These are phyloP conservation scores for Gonatopus flavifemur DNA, from an alignment of 1,140 invertebrate species.

Conservation along the genomic window DNA sequence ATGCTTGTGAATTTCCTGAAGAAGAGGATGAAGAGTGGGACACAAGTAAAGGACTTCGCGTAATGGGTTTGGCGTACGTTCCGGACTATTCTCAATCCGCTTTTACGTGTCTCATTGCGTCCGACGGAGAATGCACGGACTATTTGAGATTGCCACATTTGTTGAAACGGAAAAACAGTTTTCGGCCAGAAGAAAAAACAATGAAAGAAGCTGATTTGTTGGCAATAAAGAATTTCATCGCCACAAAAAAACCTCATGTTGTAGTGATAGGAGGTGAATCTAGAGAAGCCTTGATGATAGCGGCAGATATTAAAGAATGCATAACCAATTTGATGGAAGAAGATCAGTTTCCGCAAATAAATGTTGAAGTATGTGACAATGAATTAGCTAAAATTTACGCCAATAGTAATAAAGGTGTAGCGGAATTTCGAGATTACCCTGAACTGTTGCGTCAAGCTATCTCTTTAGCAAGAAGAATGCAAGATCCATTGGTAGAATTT, in stretches of 20 bases:
- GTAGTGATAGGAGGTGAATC: conserved; percentile 90
- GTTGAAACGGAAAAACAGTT: conserved; percentile 78
- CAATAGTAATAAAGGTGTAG: conserved; percentile 83
- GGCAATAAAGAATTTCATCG: conserved; percentile 83
- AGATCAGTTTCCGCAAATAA: conserved; percentile 85
- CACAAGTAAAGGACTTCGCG: conserved; percentile 78
- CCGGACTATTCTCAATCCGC: conserved; percentile 84
- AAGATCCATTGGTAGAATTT: conserved; percentile 96
- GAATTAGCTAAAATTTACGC: conserved; percentile 89
- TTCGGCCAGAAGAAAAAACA: conserved; percentile 69
- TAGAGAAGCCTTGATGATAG: conserved; percentile 81
- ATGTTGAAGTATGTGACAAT: conserved; percentile 91
- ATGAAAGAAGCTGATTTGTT: conserved; percentile 81
- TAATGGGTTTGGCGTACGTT: conserved; percentile 87
- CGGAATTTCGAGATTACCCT: conserved; percentile 92
- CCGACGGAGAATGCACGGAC: conserved; percentile 91
- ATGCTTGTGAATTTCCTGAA: conserved; percentile 73
- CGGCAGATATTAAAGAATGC: conserved; percentile 81
- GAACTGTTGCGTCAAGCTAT: conserved; percentile 85
- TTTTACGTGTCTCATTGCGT: conserved; percentile 83
- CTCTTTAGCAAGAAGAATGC: conserved; percentile 86
- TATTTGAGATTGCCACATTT: conserved; percentile 85
- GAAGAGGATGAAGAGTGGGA: conserved; percentile 94
- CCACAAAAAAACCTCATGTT: conserved; percentile 90
- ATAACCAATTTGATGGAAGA: conserved; percentile 76